These are phyloP conservation scores for Silvanus unidentatus DNA, from an alignment of 2,888 invertebrate genomes.

Conservation along the genomic window DNA sequence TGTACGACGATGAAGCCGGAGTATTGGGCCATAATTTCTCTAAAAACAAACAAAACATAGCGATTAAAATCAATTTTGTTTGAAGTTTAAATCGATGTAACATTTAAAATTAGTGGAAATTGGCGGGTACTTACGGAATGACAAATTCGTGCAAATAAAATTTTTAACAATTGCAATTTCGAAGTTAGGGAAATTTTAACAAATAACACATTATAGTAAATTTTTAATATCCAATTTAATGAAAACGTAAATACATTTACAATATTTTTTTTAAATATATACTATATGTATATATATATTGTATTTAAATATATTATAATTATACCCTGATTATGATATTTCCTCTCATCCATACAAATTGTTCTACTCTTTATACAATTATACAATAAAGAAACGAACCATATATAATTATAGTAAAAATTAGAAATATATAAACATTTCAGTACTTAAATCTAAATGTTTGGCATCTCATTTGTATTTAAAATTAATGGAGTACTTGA, in stretches of 20 bases:
- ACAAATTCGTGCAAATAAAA: too few species aligned
- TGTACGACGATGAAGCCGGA: constrained; percentile 65
- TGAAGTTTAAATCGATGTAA: too few species aligned
- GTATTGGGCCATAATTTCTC: too few species aligned
- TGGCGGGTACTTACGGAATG: too few species aligned
- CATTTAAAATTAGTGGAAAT: too few species aligned
- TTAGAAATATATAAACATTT: constrained; percentile 6
- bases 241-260: constrained; percentile 29
- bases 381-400: constrained; percentile 4
- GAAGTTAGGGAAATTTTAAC: too few species aligned
- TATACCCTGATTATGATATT: constrained; percentile 38
- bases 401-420: constrained; percentile 2
- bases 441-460: constrained; percentile 6
- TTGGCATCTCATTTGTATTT: background rate
- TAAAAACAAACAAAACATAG: too few species aligned
- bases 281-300: constrained; percentile 8
- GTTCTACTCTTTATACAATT: constrained; percentile 8
- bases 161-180: too few species aligned
- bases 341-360: constrained; percentile 6
- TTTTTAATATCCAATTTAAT: constrained; percentile 23
- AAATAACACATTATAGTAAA: background rate
- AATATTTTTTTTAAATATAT: constrained; percentile 7
- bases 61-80: too few species aligned
- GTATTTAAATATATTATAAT: constrained; percentile 31
- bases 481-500: constrained; percentile 13